phyloP scores from a whole-genome alignment of 2,113 vertebrate species.

The Pituophis catenifer region DNA sequence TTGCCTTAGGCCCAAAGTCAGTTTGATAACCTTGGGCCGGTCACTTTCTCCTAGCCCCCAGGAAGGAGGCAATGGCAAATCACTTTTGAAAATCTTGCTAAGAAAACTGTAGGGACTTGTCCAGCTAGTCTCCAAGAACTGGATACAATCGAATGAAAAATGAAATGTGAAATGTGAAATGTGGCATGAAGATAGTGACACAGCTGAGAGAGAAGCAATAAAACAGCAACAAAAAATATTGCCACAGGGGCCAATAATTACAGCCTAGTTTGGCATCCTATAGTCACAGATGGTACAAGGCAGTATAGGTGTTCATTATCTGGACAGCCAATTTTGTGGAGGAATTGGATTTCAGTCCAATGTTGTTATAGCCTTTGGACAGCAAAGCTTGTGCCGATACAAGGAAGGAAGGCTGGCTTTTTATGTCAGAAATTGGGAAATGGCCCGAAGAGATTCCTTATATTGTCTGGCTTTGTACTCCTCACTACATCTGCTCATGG shows the following conservation, averaged over 20 bases:
- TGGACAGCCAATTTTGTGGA: background rate
- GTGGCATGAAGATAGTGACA: background rate
- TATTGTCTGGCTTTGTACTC: background rate
- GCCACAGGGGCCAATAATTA: background rate
- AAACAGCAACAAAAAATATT: background rate
- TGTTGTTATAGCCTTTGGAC: background rate
- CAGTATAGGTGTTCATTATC: background rate
- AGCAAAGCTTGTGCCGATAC: background rate
- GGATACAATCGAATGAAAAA: background rate
- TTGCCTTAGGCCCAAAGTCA: background rate
- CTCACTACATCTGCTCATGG: background rate
- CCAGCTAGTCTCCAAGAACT: background rate
- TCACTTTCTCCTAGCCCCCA: background rate
- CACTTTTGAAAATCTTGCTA: background rate
- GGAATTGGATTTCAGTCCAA: background rate
- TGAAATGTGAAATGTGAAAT: background rate
- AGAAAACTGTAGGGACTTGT: background rate
- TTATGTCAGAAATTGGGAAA: background rate
- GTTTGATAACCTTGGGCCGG: background rate
- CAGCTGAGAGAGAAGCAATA: background rate
- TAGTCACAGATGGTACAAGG: background rate
- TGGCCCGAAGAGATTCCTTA: background rate
- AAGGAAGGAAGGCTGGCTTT: background rate
- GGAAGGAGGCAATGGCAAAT: background rate
- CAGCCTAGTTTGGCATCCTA: background rate